Base-by-base conservation (phyloP, 2,888 invertebrate genomes). In the Brenthis ino region DNA sequence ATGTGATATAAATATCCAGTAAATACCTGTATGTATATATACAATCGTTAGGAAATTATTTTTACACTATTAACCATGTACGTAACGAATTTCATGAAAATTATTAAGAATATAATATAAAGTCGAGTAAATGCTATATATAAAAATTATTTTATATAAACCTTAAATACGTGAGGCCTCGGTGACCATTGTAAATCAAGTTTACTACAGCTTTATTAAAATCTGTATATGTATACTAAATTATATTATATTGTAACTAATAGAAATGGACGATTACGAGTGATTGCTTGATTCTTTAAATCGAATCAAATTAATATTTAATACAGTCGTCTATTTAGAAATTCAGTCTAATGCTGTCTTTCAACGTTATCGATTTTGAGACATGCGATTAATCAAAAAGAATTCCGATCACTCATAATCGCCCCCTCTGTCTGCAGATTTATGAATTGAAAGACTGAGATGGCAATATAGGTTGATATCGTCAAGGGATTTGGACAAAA, bases 381-480 rank as follows among this genome's bases (percentile, higher is more conserved):
- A 11, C 37, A 37, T 43, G 47, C 20, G 47, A n/a, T 48, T 24
- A 58, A 33, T 60, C 11, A 12, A n/a, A 60, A 50, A n/a, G 48
- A 60, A 16, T 28, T 28, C 50, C 8, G 8, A 80, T 84, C 80
- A 81, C 79, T 63, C 54, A 33, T 33, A 60, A 33, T 33, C 60
- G 60, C 50, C 60, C 12, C 12, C 33, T 60, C 48, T 14, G 4
- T 63, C 4, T 81, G 82, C 81, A 82, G 80, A 81, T 85, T 83
- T 82, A 84, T 81, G 79, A 84, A 88, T 82, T 82, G 84, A 85
- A 91, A 91, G 91, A 91, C 91, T 91, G 91, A 91, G 88, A 90
- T 85, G 85, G 85, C 85, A 85, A 86, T 81, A 85, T 85, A 84
- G 75, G 80, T 83, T 84, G 76, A 76, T 70, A 75, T 73, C 69